Percentiles rank a stretch among this genome's conserved stretches.
These are phyloP conservation scores for Holacanthella duospinosa DNA, from an alignment of 2,888 invertebrate genomes.

Conservation along the genomic window DNA sequence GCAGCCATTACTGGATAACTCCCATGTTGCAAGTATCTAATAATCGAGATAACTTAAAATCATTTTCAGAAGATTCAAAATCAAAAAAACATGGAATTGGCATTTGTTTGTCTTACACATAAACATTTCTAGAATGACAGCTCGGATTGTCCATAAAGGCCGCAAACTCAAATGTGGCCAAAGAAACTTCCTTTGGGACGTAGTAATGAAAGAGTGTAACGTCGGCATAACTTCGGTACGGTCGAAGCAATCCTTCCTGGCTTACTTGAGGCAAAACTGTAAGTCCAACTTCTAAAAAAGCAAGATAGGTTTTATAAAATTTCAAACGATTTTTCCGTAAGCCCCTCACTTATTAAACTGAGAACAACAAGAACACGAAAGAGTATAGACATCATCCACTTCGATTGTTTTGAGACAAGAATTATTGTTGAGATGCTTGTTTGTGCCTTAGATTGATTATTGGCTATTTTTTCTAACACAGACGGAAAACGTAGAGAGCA, in stretches of 20 bases:
- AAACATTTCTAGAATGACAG: conserved; percentile 43
- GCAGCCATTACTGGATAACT: conserved; percentile 74
- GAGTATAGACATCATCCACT: background rate
- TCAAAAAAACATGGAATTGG: background rate
- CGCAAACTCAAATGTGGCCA: conserved; percentile 47
- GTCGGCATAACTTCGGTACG: conserved; percentile 45
- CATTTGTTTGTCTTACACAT: conserved; percentile 41
- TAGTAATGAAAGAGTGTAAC: conserved; percentile 45
- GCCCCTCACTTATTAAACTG: background rate
- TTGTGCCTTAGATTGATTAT: too few species aligned
- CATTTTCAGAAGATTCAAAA: background rate
- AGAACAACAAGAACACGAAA: background rate
- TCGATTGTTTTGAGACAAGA: background rate
- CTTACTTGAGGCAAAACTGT: conserved; percentile 43
- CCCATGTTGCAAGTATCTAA: conserved; percentile 63
- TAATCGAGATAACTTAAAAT: background rate
- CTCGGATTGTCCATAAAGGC: conserved; percentile 45
- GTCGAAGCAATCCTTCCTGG: conserved; percentile 45
- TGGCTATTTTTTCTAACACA: too few species aligned
- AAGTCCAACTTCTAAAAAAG: background rate
- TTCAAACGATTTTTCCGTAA: background rate
- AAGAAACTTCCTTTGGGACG: conserved; percentile 44
- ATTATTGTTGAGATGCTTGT: too few species aligned
- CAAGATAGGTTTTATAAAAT: background rate
- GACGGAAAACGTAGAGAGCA: too few species aligned